Evolutionary conservation across 1,140 invertebrate genomes (phyloP), one percentile per base, ranked within the genome.

Genomic region (Aphis craccivora): DNA sequence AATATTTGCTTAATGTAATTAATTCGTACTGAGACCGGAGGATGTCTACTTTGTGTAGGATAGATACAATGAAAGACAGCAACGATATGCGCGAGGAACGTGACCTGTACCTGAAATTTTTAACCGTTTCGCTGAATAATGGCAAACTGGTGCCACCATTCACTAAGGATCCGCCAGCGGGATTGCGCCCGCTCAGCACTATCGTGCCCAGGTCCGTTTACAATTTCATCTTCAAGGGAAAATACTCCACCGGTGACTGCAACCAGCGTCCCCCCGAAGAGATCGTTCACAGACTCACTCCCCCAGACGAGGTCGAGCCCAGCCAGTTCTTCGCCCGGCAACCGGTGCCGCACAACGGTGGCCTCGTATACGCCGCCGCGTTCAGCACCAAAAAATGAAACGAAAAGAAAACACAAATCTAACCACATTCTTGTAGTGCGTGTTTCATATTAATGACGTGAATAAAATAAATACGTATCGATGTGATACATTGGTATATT

Each of bases 61-160:
- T 92, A 20, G 91, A 92, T 23, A 84, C 40, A 4, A 30, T 92
- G 45, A 53, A 45, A 18, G 45, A 92, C 2, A 53, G 76, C 23
- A 76, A 92, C 7, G 45, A 92, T 6, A n/a, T 45, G 18, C 91
- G 67, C 8, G 91, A 92, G 14, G 91, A 92, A 48, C 76, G 91
- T 20, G 91, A 76, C 30, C 37, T 83, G 18, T 92, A 92, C 30
- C 23, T 92, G n/a, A 92, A 48, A 40, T 92, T 92, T 51, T 92
- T 92, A n/a, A 92, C n/a, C 7, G 14, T 92, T 35, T 83, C 43
- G 14, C n/a, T 92, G n/a, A 92, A 48, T 8, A 92, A 53, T 22
- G 76, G 76, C 5, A 92, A 84, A 30, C 23, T 92, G 9, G 91
- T 92, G 9, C 22, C 91, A 3, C 91, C 76, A 7, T 92, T 84